Base-by-base conservation (phyloP, 2,888 invertebrate genomes). In the Seira musarum region DNA sequence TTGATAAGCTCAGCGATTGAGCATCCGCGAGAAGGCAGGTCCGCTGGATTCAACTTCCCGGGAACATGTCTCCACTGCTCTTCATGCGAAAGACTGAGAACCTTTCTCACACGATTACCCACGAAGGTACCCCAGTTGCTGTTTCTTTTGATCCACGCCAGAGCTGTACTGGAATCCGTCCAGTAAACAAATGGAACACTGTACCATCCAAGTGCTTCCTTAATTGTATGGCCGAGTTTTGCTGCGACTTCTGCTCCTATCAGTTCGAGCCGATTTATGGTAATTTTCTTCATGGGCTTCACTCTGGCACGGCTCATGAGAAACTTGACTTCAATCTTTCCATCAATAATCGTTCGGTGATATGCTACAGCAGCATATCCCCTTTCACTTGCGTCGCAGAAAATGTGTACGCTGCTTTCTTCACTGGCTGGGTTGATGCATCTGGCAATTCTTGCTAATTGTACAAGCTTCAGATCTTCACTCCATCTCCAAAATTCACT, bases 21-120 rank as follows among this genome's bases (percentile, higher is more conserved):
- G 15, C 61, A 69, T 10, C 69, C 69, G 5, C 69, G 30, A 15
- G 69, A 69, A 2, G 57, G 53, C 1, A 69, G 17, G 25, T 69
- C 69, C 1, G 69, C 69, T n/a, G 69, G 53, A 69, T 69, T 69
- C 17, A n/a, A 15, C 2, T 3, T 24, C 1, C 69, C 69, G 1
- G 69, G 69, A 2, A 69, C 69, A 57, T 73, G 73, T 19, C 46
- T 1, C 73, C 73, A 73, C 2, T 25, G 10, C 3, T 57, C 69
- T n/a, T 13, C 57, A 2, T 15, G 1, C 1, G 69, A 17, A 10
- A 53, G 5, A 2, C n/a, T 22, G 2, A 1, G 24, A 8, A 69
- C 24, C 6, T 53, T 46, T 40, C 13, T 49, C 8, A 24, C 25
- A 1, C 69, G 21, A 57, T 69, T 69, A 2, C 15, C 35, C 2